Percentiles rank a stretch among this genome's conserved stretches.
phyloP scores from a whole-genome alignment of 2,113 vertebrate species.

The human region DNA sequence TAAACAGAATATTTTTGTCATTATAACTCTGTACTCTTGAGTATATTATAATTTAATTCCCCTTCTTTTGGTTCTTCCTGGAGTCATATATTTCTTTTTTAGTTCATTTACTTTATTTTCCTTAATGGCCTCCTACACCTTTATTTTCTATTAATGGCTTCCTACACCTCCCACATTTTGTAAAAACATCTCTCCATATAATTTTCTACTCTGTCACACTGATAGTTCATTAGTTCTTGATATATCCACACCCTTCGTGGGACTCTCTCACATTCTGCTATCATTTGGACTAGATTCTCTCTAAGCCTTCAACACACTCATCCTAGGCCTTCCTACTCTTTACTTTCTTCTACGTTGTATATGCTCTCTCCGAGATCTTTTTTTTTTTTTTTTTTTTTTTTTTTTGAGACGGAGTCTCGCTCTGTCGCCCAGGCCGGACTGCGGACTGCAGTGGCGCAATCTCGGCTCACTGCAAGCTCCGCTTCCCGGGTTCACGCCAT shows the following conservation, averaged over 20 bases:
- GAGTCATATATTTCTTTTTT: not conserved
- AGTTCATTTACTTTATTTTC: not conserved
- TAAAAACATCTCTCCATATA: not conserved
- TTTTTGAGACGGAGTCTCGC: no score
- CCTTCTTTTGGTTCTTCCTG: not conserved
- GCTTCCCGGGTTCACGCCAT: no score
- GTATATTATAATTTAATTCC: not conserved
- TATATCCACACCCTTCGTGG: not conserved
- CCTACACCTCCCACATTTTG: not conserved
- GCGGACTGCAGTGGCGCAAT: no score
- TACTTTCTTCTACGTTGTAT: not conserved
- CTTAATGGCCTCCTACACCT: no score
- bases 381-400: no score
- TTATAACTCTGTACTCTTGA: not conserved
- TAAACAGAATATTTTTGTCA: not conserved
- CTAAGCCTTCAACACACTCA: not conserved
- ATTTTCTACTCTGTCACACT: not conserved
- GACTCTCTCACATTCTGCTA: not conserved
- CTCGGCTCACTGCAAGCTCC: no score
- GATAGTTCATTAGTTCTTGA: not conserved
- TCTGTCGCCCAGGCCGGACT: no score
- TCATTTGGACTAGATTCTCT: not conserved
- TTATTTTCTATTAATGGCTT: no score
- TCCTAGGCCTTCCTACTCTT: not conserved
- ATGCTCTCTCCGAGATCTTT: not conserved